Percentiles rank a stretch among this genome's conserved stretches.
phyloP scores from a whole-genome alignment of 2,888 invertebrate genomes.

The Eumacrocentrus americanus region DNA sequence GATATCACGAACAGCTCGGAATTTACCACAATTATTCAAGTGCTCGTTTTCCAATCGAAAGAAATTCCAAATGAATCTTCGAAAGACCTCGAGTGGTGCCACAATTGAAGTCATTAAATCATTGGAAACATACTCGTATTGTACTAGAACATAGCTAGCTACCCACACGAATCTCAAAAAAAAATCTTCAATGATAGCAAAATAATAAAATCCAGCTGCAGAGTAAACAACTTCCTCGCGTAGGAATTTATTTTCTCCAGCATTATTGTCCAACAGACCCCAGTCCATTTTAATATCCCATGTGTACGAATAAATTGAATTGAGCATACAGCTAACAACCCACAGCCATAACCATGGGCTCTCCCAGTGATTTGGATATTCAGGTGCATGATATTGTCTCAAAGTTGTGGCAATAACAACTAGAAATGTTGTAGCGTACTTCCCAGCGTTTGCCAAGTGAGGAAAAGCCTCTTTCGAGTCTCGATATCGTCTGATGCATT shows the following conservation, averaged over 20 bases:
- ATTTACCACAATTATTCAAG: conserved; percentile 98
- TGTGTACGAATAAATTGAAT: conserved; percentile 92
- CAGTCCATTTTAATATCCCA: conserved; percentile 99
- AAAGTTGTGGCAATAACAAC: conserved; percentile 87
- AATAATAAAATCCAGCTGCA: conserved; percentile 91
- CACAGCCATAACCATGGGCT: conserved; percentile 90
- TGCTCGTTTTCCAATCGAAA: conserved; percentile 99
- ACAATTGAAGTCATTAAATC: conserved; percentile 86
- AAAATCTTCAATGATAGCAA: conserved; percentile 95
- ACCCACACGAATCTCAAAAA: conserved; percentile 94
- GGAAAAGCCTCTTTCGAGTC: conserved; percentile 94
- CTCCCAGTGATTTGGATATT: conserved; percentile 66
- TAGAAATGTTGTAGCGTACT: conserved; percentile 96
- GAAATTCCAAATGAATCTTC: conserved; percentile 98
- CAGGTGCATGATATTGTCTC: conserved; percentile 66
- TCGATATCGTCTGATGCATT: conserved; percentile 92
- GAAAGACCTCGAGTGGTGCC: conserved; percentile 87
- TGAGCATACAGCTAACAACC: conserved; percentile 83
- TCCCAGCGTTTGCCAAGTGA: conserved; percentile 96
- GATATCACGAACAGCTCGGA: conserved; percentile 97
- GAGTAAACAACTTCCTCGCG: conserved; percentile 96
- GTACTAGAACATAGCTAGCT: conserved; percentile 81
- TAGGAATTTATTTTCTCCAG: conserved; percentile 89
- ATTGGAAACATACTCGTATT: conserved; percentile 74
- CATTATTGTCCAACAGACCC: conserved; percentile 91